These are phyloP conservation scores for Anguilla rostrata DNA, from an alignment of 2,113 vertebrate species.

Conservation along the genomic window DNA sequence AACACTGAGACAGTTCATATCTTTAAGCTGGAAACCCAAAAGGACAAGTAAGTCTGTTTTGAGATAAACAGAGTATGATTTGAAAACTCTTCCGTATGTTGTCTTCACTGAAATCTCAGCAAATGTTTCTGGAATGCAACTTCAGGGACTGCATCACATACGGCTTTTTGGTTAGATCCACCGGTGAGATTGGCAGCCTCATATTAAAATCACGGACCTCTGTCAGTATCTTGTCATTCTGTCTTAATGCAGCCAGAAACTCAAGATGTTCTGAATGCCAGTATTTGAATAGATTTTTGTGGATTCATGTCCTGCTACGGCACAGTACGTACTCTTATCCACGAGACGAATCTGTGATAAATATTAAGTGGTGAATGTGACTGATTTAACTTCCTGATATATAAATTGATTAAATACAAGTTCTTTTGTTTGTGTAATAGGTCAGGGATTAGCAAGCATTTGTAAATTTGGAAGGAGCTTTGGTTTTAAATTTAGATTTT, in stretches of 20 bases:
- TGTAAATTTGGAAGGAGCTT: neutral
- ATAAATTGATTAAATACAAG: neutral
- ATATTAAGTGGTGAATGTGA: neutral
- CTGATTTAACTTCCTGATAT: neutral
- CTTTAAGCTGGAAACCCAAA: constrained; percentile 81
- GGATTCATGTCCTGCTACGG: neutral
- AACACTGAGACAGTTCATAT: constrained; percentile 95
- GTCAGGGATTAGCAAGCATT: neutral
- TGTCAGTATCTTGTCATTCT: neutral
- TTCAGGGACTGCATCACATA: neutral
- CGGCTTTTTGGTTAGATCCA: neutral
- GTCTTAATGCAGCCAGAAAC: neutral
- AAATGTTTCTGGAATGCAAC: neutral
- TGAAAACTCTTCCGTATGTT: neutral
- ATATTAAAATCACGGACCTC: neutral
- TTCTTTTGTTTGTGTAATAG: neutral
- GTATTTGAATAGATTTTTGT: neutral
- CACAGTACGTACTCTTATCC: neutral
- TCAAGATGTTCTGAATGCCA: neutral
- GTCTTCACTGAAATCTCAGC: neutral
- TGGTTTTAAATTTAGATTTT: neutral
- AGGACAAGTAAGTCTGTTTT: constrained; percentile 20
- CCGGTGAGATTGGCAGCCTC: neutral
- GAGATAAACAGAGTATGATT: neutral
- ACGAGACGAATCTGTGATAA: neutral